A percentile compares a stretch with the other conserved stretches of the same genome.
Conservation (phyloP, 2,888 invertebrate species). For the Rotaria sp. region DNA sequence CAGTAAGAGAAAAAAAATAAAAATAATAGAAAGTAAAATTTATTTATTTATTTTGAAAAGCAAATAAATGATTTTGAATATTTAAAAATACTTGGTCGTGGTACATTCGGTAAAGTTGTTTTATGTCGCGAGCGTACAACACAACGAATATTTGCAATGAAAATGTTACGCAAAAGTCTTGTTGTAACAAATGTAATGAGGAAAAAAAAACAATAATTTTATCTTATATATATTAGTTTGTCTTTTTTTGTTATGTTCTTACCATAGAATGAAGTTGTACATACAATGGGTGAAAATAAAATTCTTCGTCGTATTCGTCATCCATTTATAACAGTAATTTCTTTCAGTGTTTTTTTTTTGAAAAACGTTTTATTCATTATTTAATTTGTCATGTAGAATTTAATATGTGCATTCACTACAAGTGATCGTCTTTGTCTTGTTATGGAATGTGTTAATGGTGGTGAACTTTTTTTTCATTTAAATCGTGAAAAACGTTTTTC, state of each 20-base stretch:
- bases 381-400: neutral
- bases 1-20: neutral
- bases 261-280: constrained; percentile 88
- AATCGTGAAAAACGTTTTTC: constrained; percentile 52
- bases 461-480: constrained; percentile 41
- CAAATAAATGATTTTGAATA: constrained; percentile 94
- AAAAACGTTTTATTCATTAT: neutral
- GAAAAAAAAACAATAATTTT: neutral
- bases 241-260: no score
- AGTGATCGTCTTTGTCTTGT: constrained; percentile 37
- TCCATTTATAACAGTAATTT: constrained; percentile 76
- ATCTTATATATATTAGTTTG: constrained; percentile 36
- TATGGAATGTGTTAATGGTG: constrained; percentile 41
- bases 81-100: constrained; percentile 90
- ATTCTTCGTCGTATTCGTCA: constrained; percentile 92
- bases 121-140: constrained; percentile 89
- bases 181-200: constrained; percentile 75
- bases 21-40: no score
- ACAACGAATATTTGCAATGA: constrained; percentile 86
- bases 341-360: neutral
- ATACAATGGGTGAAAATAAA: constrained; percentile 94
- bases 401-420: constrained; percentile 40
- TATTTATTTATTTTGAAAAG: neutral
- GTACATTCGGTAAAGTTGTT: constrained; percentile 97
- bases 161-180: constrained; percentile 93